Conservation (phyloP, 2,113 vertebrate species). For the Aepyceros melampus region DNA sequence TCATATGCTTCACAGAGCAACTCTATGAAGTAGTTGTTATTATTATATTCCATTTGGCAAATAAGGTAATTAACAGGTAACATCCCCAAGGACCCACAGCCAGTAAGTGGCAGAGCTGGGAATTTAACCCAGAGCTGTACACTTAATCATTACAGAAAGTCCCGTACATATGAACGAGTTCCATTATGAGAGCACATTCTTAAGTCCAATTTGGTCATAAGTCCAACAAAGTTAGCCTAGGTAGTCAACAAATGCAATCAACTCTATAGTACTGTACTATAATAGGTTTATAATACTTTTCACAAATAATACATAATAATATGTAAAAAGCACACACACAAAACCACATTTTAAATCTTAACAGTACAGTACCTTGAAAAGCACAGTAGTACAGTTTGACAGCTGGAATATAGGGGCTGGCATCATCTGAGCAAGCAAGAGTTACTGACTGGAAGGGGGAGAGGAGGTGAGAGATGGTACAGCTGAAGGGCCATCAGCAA, state of each 20-base stretch:
- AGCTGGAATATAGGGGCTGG: neutral
- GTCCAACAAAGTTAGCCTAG: neutral
- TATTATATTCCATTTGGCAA: neutral
- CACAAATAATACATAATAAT: neutral
- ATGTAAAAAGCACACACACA: accelerated
- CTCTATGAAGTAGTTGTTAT: neutral
- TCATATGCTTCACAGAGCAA: neutral
- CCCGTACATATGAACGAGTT: neutral
- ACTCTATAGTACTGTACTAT: neutral
- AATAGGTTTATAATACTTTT: neutral
- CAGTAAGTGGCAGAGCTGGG: neutral
- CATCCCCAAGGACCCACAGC: neutral
- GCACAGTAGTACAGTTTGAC: neutral
- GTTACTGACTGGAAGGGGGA: neutral
- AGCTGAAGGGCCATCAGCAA: neutral
- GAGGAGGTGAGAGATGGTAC: neutral
- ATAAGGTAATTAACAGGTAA: neutral
- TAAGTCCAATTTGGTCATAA: neutral
- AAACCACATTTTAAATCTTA: neutral
- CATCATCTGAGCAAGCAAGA: neutral
- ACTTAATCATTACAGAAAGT: neutral
- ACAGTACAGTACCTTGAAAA: neutral
- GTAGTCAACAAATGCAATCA: neutral
- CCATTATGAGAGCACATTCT: neutral
- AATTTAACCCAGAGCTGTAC: neutral